Evolutionary conservation across 1,140 invertebrate species (phyloP).

Genomic region (Conopomorpha cramerella): DNA sequence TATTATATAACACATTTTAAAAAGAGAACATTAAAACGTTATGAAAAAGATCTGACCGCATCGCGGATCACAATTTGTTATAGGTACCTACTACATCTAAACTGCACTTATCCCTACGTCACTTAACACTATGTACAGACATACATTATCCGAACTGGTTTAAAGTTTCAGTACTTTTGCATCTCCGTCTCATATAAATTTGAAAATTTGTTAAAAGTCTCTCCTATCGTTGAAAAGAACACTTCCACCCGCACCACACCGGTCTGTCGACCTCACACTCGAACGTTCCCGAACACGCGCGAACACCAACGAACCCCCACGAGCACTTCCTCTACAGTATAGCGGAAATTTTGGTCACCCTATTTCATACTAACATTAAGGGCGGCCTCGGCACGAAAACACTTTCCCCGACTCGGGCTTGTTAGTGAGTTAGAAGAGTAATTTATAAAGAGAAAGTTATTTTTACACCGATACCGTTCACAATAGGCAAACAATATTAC

Average conservation of each 20-base stretch:
- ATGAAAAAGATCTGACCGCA: slow-evolving; percentile 20
- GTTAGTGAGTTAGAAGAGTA: no score
- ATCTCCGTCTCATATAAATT: slow-evolving; percentile 54
- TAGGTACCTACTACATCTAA: slow-evolving; percentile 56
- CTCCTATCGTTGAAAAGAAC: slow-evolving; percentile 10
- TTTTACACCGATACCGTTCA: no score
- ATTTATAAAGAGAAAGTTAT: no score
- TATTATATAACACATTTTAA: slow-evolving; percentile 24
- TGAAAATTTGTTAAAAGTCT: slow-evolving; percentile 61
- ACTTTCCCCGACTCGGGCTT: no score
- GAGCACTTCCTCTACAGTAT: no score
- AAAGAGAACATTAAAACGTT: slow-evolving; percentile 19
- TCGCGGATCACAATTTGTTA: slow-evolving; percentile 48
- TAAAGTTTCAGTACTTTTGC: slow-evolving; percentile 54
- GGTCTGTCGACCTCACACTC: no score
- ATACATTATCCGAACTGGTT: slow-evolving; percentile 49
- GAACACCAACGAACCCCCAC: no score
- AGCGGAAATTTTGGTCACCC: no score
- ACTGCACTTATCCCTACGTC: slow-evolving; percentile 42
- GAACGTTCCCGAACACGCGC: no score
- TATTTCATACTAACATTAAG: no score
- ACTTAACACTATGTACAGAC: slow-evolving; percentile 57
- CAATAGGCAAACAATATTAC: no score
- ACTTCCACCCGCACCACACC: not conserved
- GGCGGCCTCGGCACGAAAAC: no score